These are phyloP conservation scores for Anarhynchus alexandrinus DNA, from an alignment of 2,113 vertebrate species.

Conservation along the genomic window DNA sequence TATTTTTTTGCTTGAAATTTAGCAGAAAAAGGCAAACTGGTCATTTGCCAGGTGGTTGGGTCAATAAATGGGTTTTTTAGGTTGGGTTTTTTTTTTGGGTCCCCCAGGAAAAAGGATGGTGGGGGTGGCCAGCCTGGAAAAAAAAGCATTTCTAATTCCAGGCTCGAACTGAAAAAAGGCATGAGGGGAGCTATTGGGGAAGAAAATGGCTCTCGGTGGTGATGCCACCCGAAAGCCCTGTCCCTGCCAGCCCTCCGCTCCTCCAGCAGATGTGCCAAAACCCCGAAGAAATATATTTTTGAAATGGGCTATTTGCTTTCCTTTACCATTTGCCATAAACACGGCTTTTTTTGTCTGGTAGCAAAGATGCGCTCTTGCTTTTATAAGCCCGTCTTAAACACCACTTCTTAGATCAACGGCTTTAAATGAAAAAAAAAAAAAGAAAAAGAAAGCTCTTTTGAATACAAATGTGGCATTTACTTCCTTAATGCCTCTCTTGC, in stretches of 20 bases:
- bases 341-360: neutral
- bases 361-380: slow-evolving; percentile 9
- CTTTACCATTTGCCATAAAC: slow-evolving; percentile 3
- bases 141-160: neutral
- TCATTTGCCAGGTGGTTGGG: neutral
- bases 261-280: neutral
- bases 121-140: neutral
- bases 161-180: neutral
- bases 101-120: neutral
- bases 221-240: neutral
- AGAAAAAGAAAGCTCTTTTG: slow-evolving; percentile 33
- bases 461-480: slow-evolving; percentile 72
- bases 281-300: neutral
- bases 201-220: rapidly evolving
- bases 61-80: neutral
- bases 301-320: slow-evolving; percentile 36
- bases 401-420: slow-evolving; percentile 46
- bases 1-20: neutral
- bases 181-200: rapidly evolving
- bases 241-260: neutral
- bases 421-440: slow-evolving; percentile 32
- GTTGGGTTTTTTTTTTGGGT: too few relatives aligned
- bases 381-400: slow-evolving; percentile 51
- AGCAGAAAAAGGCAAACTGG: neutral
- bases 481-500: slow-evolving; percentile 49